These are phyloP conservation scores for Periphyllus acericola DNA, from an alignment of 2,888 invertebrate species.

Conservation along the genomic window DNA sequence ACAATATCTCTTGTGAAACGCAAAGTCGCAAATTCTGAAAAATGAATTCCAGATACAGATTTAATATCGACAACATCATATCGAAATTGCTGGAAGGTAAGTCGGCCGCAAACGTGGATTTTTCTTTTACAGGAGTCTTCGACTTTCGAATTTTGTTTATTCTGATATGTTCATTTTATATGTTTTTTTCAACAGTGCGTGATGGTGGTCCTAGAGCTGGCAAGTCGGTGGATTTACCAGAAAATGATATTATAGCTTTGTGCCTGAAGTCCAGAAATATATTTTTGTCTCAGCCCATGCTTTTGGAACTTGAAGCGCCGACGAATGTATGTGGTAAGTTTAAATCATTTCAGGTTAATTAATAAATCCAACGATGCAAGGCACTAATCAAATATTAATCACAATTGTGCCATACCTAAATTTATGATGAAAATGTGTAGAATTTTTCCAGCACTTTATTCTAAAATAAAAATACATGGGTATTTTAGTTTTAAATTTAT, in stretches of 20 bases:
- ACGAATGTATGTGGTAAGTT: slow-evolving; percentile 96
- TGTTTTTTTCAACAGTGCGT: slow-evolving; percentile 78
- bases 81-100: slow-evolving; percentile 94
- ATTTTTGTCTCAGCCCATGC: slow-evolving; percentile 97
- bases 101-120: not conserved
- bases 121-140: too few species aligned
- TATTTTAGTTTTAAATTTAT: too few species aligned
- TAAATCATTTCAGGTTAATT: not conserved
- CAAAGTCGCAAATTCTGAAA: slow-evolving; percentile 3
- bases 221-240: slow-evolving; percentile 98
- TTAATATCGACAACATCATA: slow-evolving; percentile 97
- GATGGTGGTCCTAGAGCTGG: slow-evolving; percentile 99
- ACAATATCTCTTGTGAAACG: not conserved
- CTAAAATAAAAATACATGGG: too few species aligned
- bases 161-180: not conserved
- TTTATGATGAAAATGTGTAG: not conserved
- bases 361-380: not conserved
- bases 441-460: not conserved
- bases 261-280: slow-evolving; percentile 99
- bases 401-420: not conserved
- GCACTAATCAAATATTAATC: too few species aligned
- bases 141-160: not conserved
- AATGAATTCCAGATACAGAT: slow-evolving; percentile 91
- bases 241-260: slow-evolving; percentile 96
- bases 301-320: slow-evolving; percentile 97